These are phyloP conservation scores for Ctenopoma multispine DNA, from an alignment of 2,797 vertebrate species.

Conservation along the genomic window DNA sequence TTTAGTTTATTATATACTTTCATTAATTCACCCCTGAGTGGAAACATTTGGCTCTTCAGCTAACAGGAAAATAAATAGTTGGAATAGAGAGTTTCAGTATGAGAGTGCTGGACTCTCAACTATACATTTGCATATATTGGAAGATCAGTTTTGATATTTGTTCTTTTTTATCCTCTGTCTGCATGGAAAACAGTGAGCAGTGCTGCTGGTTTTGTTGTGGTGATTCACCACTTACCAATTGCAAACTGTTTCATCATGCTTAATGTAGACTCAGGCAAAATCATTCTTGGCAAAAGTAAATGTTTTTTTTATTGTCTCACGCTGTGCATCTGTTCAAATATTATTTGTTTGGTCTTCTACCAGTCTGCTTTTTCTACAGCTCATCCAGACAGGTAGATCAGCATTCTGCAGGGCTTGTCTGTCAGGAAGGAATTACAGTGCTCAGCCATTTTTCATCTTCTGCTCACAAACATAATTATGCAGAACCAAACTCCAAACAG, in stretches of 20 bases:
- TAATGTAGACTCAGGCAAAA: background rate
- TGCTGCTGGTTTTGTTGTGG: background rate
- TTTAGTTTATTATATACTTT: too few species aligned
- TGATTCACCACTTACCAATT: conserved; percentile 1
- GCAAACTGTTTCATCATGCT: conserved; percentile 21
- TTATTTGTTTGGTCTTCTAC: background rate
- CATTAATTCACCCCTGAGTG: too few species aligned
- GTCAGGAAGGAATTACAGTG: conserved; percentile 58
- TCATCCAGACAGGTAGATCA: conserved; percentile 42
- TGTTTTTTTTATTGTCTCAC: conserved; percentile 12
- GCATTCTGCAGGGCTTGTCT: conserved; percentile 55
- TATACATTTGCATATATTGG: background rate
- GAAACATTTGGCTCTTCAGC: too few species aligned
- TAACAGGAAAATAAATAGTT: too few species aligned
- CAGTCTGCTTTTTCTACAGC: background rate
- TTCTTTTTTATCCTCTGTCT: background rate
- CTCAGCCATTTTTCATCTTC: conserved; percentile 65
- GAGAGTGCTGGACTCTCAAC: background rate
- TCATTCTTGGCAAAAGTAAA: conserved; percentile 4
- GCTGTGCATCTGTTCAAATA: conserved; percentile 8
- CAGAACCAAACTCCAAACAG: conserved; percentile 39
- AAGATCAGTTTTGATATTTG: conserved; percentile 4
- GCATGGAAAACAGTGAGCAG: background rate
- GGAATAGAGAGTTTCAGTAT: background rate
- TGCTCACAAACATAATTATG: conserved; percentile 65